These are phyloP conservation scores for Leiothrix lutea DNA, from an alignment of 2,113 vertebrate species.

Conservation along the genomic window DNA sequence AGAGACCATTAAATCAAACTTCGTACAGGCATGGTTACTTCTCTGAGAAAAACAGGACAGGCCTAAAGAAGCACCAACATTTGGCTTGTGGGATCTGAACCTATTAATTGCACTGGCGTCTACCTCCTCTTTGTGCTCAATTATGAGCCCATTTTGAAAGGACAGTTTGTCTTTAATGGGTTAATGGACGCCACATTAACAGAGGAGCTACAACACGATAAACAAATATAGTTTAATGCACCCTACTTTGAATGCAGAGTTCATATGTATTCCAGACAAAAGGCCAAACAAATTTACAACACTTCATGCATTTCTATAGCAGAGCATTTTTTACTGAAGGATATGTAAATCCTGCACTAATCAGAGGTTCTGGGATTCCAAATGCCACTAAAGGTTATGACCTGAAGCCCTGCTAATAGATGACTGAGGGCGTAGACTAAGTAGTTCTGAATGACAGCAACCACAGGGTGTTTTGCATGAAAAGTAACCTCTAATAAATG, in stretches of 20 bases:
- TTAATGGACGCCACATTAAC: conserved; percentile 67
- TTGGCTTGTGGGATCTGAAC: conserved; percentile 16
- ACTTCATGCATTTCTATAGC: conserved; percentile 86
- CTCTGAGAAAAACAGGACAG: conserved; percentile 20
- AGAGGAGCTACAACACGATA: conserved; percentile 43
- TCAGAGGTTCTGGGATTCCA: conserved; percentile 93
- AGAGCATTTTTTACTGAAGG: conserved; percentile 81
- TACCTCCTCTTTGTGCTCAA: conserved; percentile 2
- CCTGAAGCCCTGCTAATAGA: conserved; percentile 90
- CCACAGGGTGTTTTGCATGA: conserved; percentile 89
- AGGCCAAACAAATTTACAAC: conserved; percentile 92
- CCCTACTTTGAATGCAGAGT: conserved; percentile 72
- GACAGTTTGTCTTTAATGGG: conserved; percentile 51
- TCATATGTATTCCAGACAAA: conserved; percentile 83
- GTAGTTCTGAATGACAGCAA: conserved; percentile 88
- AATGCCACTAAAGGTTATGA: conserved; percentile 92
- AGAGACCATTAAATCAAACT: conserved; percentile 50
- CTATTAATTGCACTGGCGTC: conserved; percentile 48
- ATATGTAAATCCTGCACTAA: conserved; percentile 95
- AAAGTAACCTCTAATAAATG: conserved; percentile 91
- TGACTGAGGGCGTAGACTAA: conserved; percentile 75
- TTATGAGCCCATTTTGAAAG: conserved; percentile 45
- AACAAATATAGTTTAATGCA: conserved; percentile 66
- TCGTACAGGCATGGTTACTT: conserved; percentile 10
- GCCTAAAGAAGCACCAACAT: conserved; percentile 17